Percentiles rank a stretch among this genome's conserved stretches.
These are phyloP conservation scores for Agrotis exclamationis DNA, from an alignment of 2,888 invertebrate genomes.

Conservation along the genomic window DNA sequence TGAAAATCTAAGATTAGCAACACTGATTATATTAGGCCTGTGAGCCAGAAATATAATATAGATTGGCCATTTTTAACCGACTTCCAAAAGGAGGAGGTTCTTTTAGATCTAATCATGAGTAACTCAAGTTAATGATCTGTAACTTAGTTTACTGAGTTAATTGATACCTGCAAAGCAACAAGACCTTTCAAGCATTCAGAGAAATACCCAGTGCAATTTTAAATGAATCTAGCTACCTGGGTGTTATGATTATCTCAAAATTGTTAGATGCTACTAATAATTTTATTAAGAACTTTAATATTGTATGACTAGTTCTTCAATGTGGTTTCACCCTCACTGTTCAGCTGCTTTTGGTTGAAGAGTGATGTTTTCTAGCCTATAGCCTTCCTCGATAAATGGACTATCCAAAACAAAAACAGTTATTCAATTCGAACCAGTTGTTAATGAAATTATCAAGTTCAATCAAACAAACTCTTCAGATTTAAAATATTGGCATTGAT, in stretches of 20 bases:
- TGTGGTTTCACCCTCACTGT: too few species aligned
- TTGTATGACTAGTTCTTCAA: neutral
- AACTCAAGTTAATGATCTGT: neutral
- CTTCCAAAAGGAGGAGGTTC: too few species aligned
- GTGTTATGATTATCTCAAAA: neutral
- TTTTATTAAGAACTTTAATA: neutral
- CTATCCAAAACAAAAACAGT: too few species aligned
- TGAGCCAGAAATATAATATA: neutral
- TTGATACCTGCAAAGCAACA: too few species aligned
- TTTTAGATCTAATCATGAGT: neutral
- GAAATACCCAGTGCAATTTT: neutral
- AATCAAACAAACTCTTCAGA: too few species aligned
- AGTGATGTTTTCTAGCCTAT: too few species aligned
- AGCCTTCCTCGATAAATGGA: too few species aligned
- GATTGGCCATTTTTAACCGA: neutral
- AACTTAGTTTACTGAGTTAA: too few species aligned
- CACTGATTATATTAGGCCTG: neutral
- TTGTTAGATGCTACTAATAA: neutral
- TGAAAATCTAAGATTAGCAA: slow-evolving; percentile 5
- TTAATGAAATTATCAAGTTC: too few species aligned
- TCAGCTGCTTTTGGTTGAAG: too few species aligned
- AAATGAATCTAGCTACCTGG: slow-evolving; percentile 5
- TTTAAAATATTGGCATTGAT: too few species aligned
- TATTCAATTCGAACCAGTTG: too few species aligned
- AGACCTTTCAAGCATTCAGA: neutral